A percentile compares a stretch with the other conserved stretches of the same genome.
Conservation (phyloP, 2,888 invertebrate species). For the Cacoxenus indagator region DNA sequence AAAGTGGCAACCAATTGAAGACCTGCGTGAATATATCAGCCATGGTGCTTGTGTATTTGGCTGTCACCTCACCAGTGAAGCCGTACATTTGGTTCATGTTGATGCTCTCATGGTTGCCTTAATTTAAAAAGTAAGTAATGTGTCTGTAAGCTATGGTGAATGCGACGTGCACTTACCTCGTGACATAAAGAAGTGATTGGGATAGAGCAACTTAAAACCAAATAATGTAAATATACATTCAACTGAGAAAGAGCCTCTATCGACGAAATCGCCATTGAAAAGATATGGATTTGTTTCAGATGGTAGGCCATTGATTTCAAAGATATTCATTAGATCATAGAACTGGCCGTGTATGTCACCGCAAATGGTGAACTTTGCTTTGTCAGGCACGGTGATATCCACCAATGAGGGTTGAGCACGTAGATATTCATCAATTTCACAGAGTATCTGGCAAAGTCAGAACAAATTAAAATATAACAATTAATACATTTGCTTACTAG, state of each 20-base stretch:
- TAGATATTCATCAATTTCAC: constrained; percentile 89
- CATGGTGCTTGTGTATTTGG: constrained; percentile 96
- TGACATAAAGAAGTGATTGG: constrained; percentile 97
- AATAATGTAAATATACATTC: constrained; percentile 99
- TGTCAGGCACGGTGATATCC: constrained; percentile 88
- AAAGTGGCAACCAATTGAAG: constrained; percentile 96
- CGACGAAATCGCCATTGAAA: constrained; percentile 99
- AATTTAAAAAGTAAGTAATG: constrained; percentile 9
- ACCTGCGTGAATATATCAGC: constrained; percentile 98
- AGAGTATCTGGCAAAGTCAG: constrained; percentile 84
- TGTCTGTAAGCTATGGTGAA: neutral
- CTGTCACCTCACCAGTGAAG: constrained; percentile 97
- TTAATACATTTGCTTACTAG: neutral
- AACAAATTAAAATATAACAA: neutral
- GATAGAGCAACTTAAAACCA: constrained; percentile 95
- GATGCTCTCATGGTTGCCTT: constrained; percentile 98
- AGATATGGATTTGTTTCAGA: constrained; percentile 95
- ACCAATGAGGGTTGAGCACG: constrained; percentile 89
- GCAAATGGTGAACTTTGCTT: constrained; percentile 96
- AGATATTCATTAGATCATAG: constrained; percentile 98
- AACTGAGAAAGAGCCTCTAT: constrained; percentile 98
- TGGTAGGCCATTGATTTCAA: constrained; percentile 95
- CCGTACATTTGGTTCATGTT: constrained; percentile 99
- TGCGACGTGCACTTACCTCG: constrained; percentile 79
- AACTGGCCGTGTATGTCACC: constrained; percentile 99